These are phyloP conservation scores for Lepidocyrtinus sp. DNA, from an alignment of 2,888 invertebrate genomes.

Conservation along the genomic window DNA sequence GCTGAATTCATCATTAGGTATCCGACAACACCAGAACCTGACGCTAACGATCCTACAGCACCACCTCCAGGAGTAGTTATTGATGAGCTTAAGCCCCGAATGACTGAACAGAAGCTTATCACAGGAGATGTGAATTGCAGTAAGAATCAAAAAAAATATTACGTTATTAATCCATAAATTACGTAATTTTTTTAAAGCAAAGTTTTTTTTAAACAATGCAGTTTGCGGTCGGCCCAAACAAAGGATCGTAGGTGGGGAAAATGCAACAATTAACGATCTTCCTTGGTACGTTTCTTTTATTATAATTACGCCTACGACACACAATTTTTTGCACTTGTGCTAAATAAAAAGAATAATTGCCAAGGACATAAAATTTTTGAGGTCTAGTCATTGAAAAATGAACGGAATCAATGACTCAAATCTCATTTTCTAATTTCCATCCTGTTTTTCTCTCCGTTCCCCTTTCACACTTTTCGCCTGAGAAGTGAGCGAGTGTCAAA, in stretches of 20 bases:
- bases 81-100: constrained; percentile 9
- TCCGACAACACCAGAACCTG: constrained; percentile 31
- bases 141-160: constrained; percentile 9
- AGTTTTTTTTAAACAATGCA: constrained; percentile 14
- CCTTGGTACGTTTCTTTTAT: constrained; percentile 63
- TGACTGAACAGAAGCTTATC: constrained; percentile 35
- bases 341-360: too few species aligned
- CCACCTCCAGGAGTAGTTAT: constrained; percentile 11
- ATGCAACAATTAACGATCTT: constrained; percentile 60
- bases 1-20: constrained; percentile 32
- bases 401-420: constrained; percentile 7
- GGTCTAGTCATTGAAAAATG: neutral
- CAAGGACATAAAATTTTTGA: too few species aligned
- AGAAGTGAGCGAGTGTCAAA: constrained; percentile 3
- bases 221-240: constrained; percentile 35
- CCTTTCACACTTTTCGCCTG: neutral
- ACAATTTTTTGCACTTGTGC: too few species aligned
- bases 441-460: neutral
- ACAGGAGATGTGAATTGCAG: constrained; percentile 32
- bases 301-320: constrained; percentile 10
- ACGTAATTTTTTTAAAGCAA: neutral
- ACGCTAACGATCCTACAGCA: constrained; percentile 9
- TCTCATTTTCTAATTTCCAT: constrained; percentile 10
- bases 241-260: constrained; percentile 62
- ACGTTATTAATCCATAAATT: neutral